Evolutionary conservation across 2,888 invertebrate species (phyloP).

Genomic region (Argyresthia goedartella): DNA sequence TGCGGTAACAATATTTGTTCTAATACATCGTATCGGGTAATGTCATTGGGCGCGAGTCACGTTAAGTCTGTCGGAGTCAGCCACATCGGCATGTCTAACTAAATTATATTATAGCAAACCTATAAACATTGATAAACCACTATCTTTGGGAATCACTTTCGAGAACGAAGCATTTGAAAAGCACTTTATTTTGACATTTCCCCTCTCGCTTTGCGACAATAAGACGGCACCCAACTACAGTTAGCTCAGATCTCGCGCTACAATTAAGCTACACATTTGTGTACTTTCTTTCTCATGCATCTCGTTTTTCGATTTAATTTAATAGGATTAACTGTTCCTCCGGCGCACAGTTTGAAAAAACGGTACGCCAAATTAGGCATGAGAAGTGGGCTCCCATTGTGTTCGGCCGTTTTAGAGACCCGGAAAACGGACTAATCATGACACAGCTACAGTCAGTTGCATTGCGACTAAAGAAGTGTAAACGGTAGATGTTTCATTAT

Average conservation of each 20-base stretch:
- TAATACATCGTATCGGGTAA: slow-evolving; percentile 64
- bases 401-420: slow-evolving; percentile 8
- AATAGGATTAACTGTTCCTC: slow-evolving; percentile 47
- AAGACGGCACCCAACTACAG: slow-evolving; percentile 19
- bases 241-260: slow-evolving; percentile 11
- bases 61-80: no score
- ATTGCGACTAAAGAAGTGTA: not conserved
- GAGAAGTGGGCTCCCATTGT: slow-evolving; percentile 62
- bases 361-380: slow-evolving; percentile 63
- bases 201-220: no score
- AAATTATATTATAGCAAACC: no score
- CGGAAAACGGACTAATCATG: slow-evolving; percentile 14
- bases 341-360: slow-evolving; percentile 43
- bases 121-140: no score
- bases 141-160: no score
- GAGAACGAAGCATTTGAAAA: no score
- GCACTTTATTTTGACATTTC: no score
- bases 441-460: slow-evolving; percentile 9
- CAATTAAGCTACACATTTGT: slow-evolving; percentile 29
- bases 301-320: slow-evolving; percentile 38
- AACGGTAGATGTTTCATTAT: not conserved
- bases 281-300: slow-evolving; percentile 29
- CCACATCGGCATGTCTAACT: no score
- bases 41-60: slow-evolving; percentile 20
- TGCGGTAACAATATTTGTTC: slow-evolving; percentile 65